Evolutionary conservation across 2,888 invertebrate genomes (phyloP).

Genomic region (Chrysolina haemoptera): DNA sequence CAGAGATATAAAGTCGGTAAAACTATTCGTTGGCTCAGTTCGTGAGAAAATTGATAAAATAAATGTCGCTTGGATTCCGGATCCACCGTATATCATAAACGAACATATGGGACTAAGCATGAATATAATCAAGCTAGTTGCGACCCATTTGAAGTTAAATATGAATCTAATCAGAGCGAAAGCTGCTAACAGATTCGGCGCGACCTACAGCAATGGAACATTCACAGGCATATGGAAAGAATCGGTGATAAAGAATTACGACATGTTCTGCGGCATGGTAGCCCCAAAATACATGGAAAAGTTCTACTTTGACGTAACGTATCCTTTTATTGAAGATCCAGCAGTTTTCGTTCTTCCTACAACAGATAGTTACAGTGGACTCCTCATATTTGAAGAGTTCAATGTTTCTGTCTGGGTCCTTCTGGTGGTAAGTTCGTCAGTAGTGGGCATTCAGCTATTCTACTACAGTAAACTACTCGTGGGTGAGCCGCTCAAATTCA

Average conservation of each 20-base stretch:
- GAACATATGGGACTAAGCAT: not conserved
- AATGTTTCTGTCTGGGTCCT: not conserved
- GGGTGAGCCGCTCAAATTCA: not conserved
- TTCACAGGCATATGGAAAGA: not conserved
- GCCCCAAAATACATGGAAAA: not conserved
- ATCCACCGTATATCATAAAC: slow-evolving; percentile 1
- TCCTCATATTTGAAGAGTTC: not conserved
- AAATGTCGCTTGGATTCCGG: not conserved
- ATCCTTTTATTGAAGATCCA: not conserved
- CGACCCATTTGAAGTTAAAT: not conserved
- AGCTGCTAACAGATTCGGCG: not conserved
- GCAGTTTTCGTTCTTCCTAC: slow-evolving; percentile 8
- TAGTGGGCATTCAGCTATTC: not conserved
- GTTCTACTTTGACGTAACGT: slow-evolving; percentile 17
- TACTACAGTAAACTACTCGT: not conserved
- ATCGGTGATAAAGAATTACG: slow-evolving; percentile 3
- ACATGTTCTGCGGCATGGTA: slow-evolving; percentile 2
- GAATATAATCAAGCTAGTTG: slow-evolving; percentile 9
- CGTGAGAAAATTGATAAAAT: not conserved
- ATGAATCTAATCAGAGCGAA: slow-evolving; percentile 2
- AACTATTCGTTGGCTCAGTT: not conserved
- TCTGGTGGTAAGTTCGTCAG: not conserved
- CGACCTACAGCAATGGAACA: not conserved
- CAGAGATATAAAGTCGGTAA: not conserved
- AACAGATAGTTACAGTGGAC: not conserved